Evolutionary conservation across 2,113 vertebrate species (phyloP).

Genomic region (Motacilla tschutschensis): DNA sequence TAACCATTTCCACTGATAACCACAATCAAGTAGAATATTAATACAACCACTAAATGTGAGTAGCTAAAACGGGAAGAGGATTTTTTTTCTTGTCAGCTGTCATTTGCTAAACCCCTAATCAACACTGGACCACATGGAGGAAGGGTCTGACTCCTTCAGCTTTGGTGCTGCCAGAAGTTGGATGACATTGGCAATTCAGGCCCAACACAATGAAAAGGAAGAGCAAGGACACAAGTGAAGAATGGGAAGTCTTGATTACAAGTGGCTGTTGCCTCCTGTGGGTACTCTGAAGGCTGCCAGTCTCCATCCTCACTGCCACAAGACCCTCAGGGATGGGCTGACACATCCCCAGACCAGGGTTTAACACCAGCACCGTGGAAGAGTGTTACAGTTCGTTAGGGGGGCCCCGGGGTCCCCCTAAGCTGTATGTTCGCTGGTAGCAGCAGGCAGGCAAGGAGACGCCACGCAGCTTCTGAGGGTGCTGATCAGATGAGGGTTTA

Average conservation of each 20-base stretch:
- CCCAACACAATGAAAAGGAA: neutral
- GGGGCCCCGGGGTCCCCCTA: too few relatives aligned
- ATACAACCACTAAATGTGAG: neutral
- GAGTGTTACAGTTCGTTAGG: too few relatives aligned
- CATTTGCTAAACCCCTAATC: fast-evolving
- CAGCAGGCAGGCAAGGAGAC: too few relatives aligned
- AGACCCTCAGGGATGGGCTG: neutral
- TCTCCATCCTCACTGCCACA: neutral
- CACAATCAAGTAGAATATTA: neutral
- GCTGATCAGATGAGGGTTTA: too few relatives aligned
- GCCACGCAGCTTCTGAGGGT: too few relatives aligned
- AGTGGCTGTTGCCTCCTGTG: neutral
- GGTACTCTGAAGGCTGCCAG: neutral
- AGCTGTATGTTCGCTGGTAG: too few relatives aligned
- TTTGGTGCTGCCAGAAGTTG: neutral
- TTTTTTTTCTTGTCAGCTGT: neutral
- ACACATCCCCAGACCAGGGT: neutral
- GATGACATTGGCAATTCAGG: neutral
- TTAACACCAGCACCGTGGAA: neutral
- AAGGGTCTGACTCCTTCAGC: neutral
- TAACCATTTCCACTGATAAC: neutral
- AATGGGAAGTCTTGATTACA: neutral
- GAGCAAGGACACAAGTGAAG: neutral
- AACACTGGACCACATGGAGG: fast-evolving
- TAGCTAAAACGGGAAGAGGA: neutral